phyloP scores from a whole-genome alignment of 2,888 invertebrate species.

The Drosophila basisetae region DNA sequence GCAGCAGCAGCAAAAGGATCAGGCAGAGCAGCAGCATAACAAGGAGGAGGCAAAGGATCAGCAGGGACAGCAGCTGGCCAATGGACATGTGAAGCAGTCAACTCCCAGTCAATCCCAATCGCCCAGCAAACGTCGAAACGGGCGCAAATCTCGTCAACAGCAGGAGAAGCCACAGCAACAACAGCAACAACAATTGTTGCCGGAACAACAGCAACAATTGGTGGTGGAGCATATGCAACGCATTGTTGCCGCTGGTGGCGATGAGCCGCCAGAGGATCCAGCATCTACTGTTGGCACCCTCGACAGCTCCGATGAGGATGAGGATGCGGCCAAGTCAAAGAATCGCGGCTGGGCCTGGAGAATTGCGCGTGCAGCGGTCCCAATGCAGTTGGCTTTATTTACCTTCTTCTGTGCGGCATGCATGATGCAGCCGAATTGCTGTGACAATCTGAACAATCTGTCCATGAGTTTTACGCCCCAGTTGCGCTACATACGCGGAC shows the following conservation, averaged over 20 bases:
- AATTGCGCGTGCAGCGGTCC: conserved; percentile 89
- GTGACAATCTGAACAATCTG: conserved; percentile 90
- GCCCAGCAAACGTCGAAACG: conserved; percentile 55
- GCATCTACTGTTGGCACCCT: conserved; percentile 44
- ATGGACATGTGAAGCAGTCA: conserved; percentile 17
- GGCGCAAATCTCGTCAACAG: conserved; percentile 48
- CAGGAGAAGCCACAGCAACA: not conserved
- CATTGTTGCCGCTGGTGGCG: conserved; percentile 57
- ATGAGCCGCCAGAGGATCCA: conserved; percentile 80
- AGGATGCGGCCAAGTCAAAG: conserved; percentile 48
- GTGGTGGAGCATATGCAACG: conserved; percentile 47
- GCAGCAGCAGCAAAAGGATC: conserved; percentile 86
- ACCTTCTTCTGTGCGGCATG: conserved; percentile 90
- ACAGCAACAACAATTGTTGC: conserved; percentile 19
- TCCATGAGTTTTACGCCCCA: conserved; percentile 90
- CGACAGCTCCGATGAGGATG: conserved; percentile 67
- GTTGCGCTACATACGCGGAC: conserved; percentile 90
- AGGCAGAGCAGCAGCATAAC: conserved; percentile 13
- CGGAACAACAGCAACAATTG: conserved; percentile 21
- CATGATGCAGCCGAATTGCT: conserved; percentile 90
- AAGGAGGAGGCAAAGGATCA: conserved; percentile 5
- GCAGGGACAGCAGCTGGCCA: conserved; percentile 37
- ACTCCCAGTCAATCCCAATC: conserved; percentile 25
- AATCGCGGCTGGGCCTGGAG: conserved; percentile 88
- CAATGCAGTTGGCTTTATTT: conserved; percentile 90